Evolutionary conservation across 2,888 invertebrate species (phyloP), one percentile per base, ranked within the genome.

Genomic region (Hemistola chrysoprasaria): DNA sequence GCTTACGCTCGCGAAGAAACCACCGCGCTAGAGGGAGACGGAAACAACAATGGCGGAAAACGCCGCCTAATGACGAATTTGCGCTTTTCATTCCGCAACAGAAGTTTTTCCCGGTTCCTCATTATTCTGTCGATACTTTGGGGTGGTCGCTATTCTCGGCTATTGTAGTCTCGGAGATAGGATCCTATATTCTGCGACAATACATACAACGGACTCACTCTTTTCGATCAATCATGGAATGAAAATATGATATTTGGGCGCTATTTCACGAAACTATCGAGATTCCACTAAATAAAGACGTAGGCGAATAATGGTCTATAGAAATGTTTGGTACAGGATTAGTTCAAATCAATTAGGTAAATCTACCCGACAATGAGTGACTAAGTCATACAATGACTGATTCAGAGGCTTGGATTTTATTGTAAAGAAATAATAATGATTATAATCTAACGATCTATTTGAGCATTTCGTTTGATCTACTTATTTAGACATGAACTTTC

Each of bases 71-170:
- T 88, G 88, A 86, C 88, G 88, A 88, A 88, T 88, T 88, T 88
- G 88, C 87, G 88, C 87, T 88, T 87, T 88, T 88, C 88, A 88
- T 87, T 86, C 84, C 86, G 85, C 84, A 82, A 87, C 87, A 87
- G 78, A 87, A 88, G 86, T 88, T 88, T 88, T 88, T 87, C 87
- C 83, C 87, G 85, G 81, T 83, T 81, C 70, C 78, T 86, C 84
- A 83, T 87, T 87, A 87, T 88, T 81, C 75, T 75, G 79, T 78
- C 84, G 78, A 84, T 86, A 86, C 84, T 82, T 78, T 69, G 75
- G 78, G 82, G 81, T 76, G 78, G 78, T 52, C 48, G 76, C 74
- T 71, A 80, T 70, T 69, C 43, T 44, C 60, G 63, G 68, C 71
- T 71, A 74, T 86, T 86, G 82, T 84, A 62, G 68, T 58, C 43